A percentile compares a stretch with the other conserved stretches of the same genome.
Conservation (phyloP, 1,140 invertebrate genomes). For the Polypedilum vanderplanki region DNA sequence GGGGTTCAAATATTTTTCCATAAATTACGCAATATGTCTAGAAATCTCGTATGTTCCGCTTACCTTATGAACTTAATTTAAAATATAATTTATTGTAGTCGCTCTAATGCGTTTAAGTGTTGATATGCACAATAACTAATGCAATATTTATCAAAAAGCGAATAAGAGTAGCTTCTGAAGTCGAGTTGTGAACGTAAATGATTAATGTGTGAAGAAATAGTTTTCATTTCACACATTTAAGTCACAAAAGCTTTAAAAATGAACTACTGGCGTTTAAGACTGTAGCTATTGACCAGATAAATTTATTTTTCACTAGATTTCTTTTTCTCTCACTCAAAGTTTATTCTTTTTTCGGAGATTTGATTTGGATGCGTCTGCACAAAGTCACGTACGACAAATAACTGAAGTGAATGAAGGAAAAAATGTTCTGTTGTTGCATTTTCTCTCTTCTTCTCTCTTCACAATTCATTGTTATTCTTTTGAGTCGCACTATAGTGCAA, state of each 20-base stretch:
- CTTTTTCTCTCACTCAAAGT: background rate
- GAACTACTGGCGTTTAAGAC: background rate
- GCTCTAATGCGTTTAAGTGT: background rate
- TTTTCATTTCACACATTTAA: conserved; percentile 27
- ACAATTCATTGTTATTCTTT: background rate
- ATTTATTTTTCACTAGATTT: conserved; percentile 4
- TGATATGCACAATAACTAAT: background rate
- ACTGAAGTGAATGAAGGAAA: background rate
- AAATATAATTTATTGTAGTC: background rate
- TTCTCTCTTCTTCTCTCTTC: background rate
- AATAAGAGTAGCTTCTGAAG: background rate
- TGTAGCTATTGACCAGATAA: background rate
- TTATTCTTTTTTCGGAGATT: background rate
- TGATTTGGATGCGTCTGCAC: background rate
- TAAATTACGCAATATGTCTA: too few species aligned
- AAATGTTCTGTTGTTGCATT: too few species aligned
- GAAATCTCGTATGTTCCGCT: too few species aligned
- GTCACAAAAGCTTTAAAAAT: background rate
- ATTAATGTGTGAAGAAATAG: background rate
- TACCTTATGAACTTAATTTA: too few species aligned
- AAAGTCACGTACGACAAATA: background rate
- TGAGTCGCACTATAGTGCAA: background rate
- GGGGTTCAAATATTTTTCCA: too few species aligned
- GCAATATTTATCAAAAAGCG: background rate
- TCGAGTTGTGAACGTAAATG: background rate